Percentiles rank a stretch among this genome's conserved stretches.
Conservation (phyloP, 2,113 vertebrate species). For the Catharus fuscescens region DNA sequence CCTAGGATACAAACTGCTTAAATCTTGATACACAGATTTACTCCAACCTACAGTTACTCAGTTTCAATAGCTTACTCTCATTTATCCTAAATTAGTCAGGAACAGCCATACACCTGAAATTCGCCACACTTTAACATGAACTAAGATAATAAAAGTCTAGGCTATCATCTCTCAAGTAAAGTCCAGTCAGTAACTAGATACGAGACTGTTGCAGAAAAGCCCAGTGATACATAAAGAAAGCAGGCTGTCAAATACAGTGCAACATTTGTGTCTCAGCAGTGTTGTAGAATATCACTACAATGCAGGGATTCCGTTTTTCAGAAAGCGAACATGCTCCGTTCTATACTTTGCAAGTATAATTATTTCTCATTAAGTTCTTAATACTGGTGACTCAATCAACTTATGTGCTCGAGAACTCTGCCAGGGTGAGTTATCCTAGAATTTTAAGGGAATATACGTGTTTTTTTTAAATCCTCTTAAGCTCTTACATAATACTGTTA, state of each 20-base stretch:
- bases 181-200: neutral
- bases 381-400: neutral
- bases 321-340: neutral
- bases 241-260: neutral
- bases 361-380: constrained; percentile 10
- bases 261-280: neutral
- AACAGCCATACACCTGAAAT: neutral
- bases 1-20: neutral
- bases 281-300: neutral
- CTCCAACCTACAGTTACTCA: neutral
- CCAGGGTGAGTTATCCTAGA: neutral
- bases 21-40: neutral
- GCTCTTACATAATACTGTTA: constrained; percentile 34
- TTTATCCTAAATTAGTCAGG: neutral
- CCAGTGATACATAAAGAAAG: neutral
- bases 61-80: neutral
- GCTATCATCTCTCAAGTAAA: neutral
- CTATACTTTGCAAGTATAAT: neutral
- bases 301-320: neutral
- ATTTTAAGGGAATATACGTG: neutral
- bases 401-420: neutral
- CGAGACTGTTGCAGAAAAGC: neutral
- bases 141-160: neutral
- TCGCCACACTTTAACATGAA: neutral
- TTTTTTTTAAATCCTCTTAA: constrained; percentile 47